phyloP scores from a whole-genome alignment of 2,113 vertebrate species.

The Dipodomys ordii region DNA sequence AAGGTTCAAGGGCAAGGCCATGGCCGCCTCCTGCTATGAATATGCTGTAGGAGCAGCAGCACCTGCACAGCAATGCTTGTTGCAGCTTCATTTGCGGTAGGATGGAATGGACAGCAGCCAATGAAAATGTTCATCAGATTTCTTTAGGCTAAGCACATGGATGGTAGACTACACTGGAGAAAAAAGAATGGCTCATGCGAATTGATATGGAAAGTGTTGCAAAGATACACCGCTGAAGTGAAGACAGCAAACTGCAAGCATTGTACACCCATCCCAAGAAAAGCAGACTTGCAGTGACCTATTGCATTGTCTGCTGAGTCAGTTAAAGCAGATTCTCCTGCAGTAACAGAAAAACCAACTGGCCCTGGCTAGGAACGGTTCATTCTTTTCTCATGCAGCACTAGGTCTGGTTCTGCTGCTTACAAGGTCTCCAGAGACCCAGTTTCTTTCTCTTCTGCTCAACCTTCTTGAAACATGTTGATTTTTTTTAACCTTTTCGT shows the following conservation, averaged over 20 bases:
- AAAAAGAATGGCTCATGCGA: background rate
- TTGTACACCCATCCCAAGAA: too few relatives aligned
- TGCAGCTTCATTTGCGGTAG: too few relatives aligned
- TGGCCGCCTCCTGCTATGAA: too few relatives aligned
- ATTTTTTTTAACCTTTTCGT: background rate
- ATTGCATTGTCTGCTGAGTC: rapidly evolving
- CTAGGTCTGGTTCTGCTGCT: background rate
- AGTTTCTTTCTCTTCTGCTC: background rate
- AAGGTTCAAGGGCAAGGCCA: background rate
- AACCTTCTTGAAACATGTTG: background rate
- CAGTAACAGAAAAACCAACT: rapidly evolving
- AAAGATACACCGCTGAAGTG: background rate
- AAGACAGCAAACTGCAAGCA: too few relatives aligned
- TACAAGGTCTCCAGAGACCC: background rate
- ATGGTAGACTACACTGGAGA: background rate
- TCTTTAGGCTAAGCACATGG: background rate
- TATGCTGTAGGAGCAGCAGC: rapidly evolving
- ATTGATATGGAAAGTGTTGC: rapidly evolving
- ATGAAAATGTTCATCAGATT: background rate
- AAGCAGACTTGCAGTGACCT: rapidly evolving
- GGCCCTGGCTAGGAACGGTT: background rate
- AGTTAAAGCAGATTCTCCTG: rapidly evolving
- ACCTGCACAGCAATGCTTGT: rapidly evolving
- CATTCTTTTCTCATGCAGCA: background rate
- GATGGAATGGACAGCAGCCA: background rate